Conservation (phyloP, 2,888 invertebrate species). For the Bellardia pandia region DNA sequence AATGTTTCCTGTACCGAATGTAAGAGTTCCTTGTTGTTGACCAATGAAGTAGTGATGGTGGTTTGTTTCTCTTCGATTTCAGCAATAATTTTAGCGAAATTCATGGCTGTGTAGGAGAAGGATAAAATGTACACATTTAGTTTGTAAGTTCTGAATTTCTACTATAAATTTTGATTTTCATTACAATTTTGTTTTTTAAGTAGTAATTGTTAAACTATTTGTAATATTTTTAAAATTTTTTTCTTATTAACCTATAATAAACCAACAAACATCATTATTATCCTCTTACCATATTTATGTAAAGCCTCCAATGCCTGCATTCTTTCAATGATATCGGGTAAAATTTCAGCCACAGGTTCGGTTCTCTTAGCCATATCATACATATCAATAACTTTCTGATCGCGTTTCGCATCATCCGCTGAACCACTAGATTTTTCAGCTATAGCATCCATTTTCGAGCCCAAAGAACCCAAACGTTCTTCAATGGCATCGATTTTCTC, state of each 20-base stretch:
- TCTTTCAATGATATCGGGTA: constrained; percentile 92
- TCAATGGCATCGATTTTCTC: constrained; percentile 93
- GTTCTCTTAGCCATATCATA: constrained; percentile 95
- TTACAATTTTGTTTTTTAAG: too few relatives aligned
- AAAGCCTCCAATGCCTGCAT: constrained; percentile 94
- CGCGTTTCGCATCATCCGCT: constrained; percentile 87
- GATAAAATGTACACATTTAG: background rate
- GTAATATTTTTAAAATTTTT: too few relatives aligned
- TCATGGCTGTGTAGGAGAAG: constrained; percentile 88
- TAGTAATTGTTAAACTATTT: too few relatives aligned
- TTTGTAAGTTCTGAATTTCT: too few relatives aligned
- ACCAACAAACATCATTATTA: too few relatives aligned
- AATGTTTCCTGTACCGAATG: constrained; percentile 93
- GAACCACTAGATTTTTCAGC: constrained; percentile 86
- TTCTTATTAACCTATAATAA: too few relatives aligned
- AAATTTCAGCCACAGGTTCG: constrained; percentile 90
- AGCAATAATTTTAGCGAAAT: constrained; percentile 93
- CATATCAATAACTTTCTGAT: constrained; percentile 88
- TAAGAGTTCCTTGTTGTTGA: constrained; percentile 91
- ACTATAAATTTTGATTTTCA: too few relatives aligned
- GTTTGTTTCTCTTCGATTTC: constrained; percentile 92
- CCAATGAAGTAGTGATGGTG: constrained; percentile 88
- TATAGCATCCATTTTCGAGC: constrained; percentile 90
- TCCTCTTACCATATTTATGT: constrained; percentile 92
- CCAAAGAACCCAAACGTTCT: constrained; percentile 89